Evolutionary conservation across 1,140 invertebrate species (phyloP).

Genomic region (Euschistus heros): DNA sequence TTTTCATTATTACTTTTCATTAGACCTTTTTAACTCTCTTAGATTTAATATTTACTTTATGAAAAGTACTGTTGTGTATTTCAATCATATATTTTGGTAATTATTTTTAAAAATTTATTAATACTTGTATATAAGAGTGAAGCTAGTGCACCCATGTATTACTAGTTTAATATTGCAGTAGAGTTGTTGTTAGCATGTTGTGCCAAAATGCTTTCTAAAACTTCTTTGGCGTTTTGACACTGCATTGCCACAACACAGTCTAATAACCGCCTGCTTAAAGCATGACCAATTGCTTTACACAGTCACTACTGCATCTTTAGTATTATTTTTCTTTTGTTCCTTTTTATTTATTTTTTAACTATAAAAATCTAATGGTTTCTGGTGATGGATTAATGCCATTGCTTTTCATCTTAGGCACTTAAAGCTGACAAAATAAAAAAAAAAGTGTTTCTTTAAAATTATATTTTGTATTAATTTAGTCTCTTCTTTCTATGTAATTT

Average conservation of each 20-base stretch:
- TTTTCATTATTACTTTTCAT: no score
- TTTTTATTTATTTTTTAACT: constrained; percentile 17
- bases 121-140: constrained; percentile 1
- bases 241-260: constrained; percentile 31
- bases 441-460: neutral
- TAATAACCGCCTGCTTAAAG: constrained; percentile 29
- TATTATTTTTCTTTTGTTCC: constrained; percentile 11
- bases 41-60: neutral
- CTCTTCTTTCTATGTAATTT: neutral
- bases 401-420: constrained; percentile 8
- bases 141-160: constrained; percentile 21
- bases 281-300: constrained; percentile 31
- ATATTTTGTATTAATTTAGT: constrained; percentile 1
- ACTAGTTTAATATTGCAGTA: constrained; percentile 21
- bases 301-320: constrained; percentile 29
- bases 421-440: no score
- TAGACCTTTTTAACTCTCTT: no score
- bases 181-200: constrained; percentile 33
- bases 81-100: no score
- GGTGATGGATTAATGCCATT: constrained; percentile 28
- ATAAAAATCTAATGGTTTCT: constrained; percentile 11
- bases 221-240: constrained; percentile 23
- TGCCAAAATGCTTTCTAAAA: constrained; percentile 29
- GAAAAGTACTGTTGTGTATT: neutral
- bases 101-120: no score